Percentiles rank a stretch among this genome's conserved stretches.
phyloP scores from a whole-genome alignment of 2,888 invertebrate species.

The Eupithecia exiguata region DNA sequence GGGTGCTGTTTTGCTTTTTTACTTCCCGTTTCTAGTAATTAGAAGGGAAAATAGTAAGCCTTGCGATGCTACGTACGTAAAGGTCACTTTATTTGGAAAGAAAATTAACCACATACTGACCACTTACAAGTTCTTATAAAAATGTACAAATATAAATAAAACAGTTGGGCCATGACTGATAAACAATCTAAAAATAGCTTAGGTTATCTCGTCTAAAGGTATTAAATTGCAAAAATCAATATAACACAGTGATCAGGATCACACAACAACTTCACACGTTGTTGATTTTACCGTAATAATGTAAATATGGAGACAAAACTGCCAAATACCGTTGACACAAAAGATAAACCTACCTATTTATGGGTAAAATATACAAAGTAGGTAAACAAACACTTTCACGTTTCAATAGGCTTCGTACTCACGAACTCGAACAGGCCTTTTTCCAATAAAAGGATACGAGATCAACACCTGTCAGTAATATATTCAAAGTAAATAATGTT shows the following conservation, averaged over 20 bases:
- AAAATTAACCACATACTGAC: neutral
- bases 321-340: neutral
- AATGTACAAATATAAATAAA: neutral
- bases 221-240: neutral
- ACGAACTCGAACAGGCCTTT: constrained; percentile 55
- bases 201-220: neutral
- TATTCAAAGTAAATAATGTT: constrained; percentile 68
- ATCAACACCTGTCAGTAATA: constrained; percentile 71
- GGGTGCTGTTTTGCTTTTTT: constrained; percentile 26
- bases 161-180: neutral
- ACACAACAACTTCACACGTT: neutral
- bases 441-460: constrained; percentile 61
- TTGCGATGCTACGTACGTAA: neutral
- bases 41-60: constrained; percentile 7
- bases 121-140: neutral
- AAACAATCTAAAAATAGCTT: neutral
- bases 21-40: constrained; percentile 19
- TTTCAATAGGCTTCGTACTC: constrained; percentile 62
- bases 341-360: constrained; percentile 7
- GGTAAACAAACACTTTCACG: constrained; percentile 25
- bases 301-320: neutral
- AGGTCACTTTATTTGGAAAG: neutral
- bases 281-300: neutral
- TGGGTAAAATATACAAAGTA: constrained; percentile 17
- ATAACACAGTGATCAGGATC: neutral